A percentile compares a stretch with the other conserved stretches of the same genome.
phyloP scores from a whole-genome alignment of 2,113 vertebrate species.

The Eublepharis macularius region DNA sequence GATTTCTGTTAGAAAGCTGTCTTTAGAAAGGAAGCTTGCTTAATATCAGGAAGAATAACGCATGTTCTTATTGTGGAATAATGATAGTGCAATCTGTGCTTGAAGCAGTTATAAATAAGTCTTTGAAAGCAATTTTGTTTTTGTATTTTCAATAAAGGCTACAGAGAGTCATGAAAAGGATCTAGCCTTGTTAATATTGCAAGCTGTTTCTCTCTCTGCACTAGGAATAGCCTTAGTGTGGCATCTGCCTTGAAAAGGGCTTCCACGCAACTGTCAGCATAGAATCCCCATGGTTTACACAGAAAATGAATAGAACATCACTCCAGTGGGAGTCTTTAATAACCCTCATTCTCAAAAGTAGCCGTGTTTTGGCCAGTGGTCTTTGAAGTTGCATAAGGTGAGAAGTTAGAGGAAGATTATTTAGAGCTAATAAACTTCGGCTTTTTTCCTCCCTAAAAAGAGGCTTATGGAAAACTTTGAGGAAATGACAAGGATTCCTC shows the following conservation, averaged over 20 bases:
- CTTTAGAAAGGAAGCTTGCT: conserved; percentile 56
- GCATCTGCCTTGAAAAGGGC: conserved; percentile 55
- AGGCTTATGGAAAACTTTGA: conserved; percentile 31
- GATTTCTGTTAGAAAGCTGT: conserved; percentile 22
- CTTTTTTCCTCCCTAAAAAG: conserved; percentile 3
- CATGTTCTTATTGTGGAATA: conserved; percentile 52
- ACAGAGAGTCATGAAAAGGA: conserved; percentile 59
- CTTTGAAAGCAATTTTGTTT: conserved; percentile 60
- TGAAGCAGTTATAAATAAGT: conserved; percentile 66
- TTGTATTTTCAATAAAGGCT: conserved; percentile 66
- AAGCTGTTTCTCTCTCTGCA: conserved; percentile 63
- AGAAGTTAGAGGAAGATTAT: conserved; percentile 58
- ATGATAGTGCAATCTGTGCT: conserved; percentile 59
- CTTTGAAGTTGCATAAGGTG: conserved; percentile 52
- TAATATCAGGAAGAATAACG: conserved; percentile 63
- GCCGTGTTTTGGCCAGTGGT: conserved; percentile 14
- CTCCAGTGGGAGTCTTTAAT: conserved; percentile 55
- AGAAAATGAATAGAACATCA: conserved; percentile 52
- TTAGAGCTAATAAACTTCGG: conserved; percentile 54
- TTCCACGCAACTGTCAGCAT: conserved; percentile 31
- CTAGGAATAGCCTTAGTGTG: conserved; percentile 46
- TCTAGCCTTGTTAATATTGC: conserved; percentile 64
- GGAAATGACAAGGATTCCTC: not conserved
- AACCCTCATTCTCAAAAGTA: conserved; percentile 53
- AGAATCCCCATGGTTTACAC: conserved; percentile 51